Percentiles rank a stretch among this genome's conserved stretches.
phyloP scores from a whole-genome alignment of 2,888 invertebrate genomes.

The Thumatha senex region DNA sequence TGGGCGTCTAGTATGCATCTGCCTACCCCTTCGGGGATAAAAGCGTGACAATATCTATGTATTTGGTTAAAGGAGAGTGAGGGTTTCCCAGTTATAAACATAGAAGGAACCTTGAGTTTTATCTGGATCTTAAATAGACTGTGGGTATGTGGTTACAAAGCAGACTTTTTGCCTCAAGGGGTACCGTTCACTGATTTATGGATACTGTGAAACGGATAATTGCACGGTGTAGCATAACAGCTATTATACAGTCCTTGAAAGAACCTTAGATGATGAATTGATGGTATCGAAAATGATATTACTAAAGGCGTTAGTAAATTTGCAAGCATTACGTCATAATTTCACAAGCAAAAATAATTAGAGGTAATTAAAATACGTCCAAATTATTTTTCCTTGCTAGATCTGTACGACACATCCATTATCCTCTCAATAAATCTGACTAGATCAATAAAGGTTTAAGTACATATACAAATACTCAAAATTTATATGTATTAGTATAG shows the following conservation, averaged over 20 bases:
- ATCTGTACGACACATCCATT: too few relatives aligned
- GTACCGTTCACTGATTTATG: conserved; percentile 14
- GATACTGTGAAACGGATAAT: conserved; percentile 8
- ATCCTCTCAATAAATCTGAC: too few relatives aligned
- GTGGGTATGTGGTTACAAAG: conserved; percentile 12
- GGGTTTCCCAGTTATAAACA: conserved; percentile 5
- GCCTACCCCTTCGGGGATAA: too few relatives aligned
- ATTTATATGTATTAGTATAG: too few relatives aligned
- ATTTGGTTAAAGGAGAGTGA: not conserved
- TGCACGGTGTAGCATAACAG: conserved; percentile 4
- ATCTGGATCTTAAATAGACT: conserved; percentile 13
- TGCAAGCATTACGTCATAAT: too few relatives aligned
- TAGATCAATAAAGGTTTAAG: too few relatives aligned
- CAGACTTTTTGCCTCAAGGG: conserved; percentile 8
- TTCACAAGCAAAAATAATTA: too few relatives aligned
- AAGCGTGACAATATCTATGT: too few relatives aligned
- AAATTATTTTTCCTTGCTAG: too few relatives aligned
- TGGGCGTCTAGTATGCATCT: too few relatives aligned
- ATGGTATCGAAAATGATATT: not conserved
- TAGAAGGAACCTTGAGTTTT: conserved; percentile 6
- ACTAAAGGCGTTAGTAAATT: not conserved
- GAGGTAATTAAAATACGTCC: too few relatives aligned
- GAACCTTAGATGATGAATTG: not conserved
- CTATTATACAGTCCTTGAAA: not conserved
- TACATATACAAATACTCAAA: too few relatives aligned